phyloP scores from a whole-genome alignment of 2,888 invertebrate genomes.

The Lasioglossum figueresi region DNA sequence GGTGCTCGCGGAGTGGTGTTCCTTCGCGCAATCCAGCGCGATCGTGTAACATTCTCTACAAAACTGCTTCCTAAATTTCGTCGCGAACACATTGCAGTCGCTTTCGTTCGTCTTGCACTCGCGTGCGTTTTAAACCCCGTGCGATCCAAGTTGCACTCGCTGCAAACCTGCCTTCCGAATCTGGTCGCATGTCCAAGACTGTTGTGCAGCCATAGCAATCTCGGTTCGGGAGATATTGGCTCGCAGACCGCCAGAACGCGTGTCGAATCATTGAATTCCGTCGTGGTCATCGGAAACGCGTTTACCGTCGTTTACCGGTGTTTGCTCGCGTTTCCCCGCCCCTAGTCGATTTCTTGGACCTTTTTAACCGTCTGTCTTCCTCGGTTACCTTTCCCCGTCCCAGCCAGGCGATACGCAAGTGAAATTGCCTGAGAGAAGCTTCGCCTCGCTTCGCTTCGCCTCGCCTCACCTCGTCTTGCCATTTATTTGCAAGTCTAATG shows the following conservation, averaged over 20 bases:
- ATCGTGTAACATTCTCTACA: conserved; percentile 24
- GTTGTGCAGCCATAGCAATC: conserved; percentile 40
- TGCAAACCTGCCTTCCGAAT: neutral
- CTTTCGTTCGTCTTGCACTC: no score
- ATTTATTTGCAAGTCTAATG: conserved; percentile 11
- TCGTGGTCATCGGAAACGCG: conserved; percentile 29
- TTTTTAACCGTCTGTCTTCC: conserved; percentile 5
- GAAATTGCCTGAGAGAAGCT: conserved; percentile 1
- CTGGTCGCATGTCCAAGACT: conserved; percentile 41
- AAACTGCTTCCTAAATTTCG: no score
- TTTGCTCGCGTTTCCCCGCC: conserved; percentile 17
- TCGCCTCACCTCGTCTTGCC: conserved; percentile 15
- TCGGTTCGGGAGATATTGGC: conserved; percentile 47
- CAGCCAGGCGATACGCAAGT: conserved; percentile 5
- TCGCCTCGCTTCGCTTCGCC: conserved; percentile 28
- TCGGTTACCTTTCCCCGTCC: neutral
- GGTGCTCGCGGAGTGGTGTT: conserved; percentile 57
- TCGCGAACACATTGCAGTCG: no score
- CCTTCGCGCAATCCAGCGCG: conserved; percentile 56
- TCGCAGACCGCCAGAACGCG: conserved; percentile 16
- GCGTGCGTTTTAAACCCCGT: no score
- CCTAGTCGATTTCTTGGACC: neutral
- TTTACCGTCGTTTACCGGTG: conserved; percentile 49
- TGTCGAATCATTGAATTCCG: conserved; percentile 40
- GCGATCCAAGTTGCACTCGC: no score